Conservation (phyloP, 2,113 vertebrate genomes). For the Sylvietta virens region DNA sequence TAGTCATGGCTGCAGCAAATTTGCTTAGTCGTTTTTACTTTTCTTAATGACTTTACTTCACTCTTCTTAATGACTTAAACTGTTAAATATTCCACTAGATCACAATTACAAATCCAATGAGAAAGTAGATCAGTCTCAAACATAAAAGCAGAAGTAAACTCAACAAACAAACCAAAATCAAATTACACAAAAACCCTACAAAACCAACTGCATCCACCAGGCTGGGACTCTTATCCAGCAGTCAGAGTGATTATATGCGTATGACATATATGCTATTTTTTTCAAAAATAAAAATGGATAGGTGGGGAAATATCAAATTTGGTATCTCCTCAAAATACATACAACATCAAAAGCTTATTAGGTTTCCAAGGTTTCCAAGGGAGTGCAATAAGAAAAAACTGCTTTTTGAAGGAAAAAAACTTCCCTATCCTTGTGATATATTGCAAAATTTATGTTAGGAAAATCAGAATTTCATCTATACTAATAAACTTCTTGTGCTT, state of each 20-base stretch:
- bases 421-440: neutral
- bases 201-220: neutral
- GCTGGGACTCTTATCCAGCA: neutral
- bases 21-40: neutral
- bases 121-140: neutral
- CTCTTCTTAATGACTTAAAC: neutral
- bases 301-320: neutral
- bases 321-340: neutral
- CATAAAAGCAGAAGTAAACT: neutral
- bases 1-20: neutral
- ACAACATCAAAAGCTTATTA: neutral
- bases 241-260: neutral
- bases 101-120: neutral
- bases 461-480: neutral
- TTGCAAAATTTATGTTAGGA: fast-evolving
- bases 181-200: neutral
- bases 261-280: neutral
- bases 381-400: neutral
- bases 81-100: neutral
- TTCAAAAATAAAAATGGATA: neutral
- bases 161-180: neutral
- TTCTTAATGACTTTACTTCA: neutral
- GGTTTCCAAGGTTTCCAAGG: neutral
- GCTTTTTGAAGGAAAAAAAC: neutral
- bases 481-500: neutral